Conservation (phyloP, 1,140 invertebrate species). For the Dendroctonus valens region DNA sequence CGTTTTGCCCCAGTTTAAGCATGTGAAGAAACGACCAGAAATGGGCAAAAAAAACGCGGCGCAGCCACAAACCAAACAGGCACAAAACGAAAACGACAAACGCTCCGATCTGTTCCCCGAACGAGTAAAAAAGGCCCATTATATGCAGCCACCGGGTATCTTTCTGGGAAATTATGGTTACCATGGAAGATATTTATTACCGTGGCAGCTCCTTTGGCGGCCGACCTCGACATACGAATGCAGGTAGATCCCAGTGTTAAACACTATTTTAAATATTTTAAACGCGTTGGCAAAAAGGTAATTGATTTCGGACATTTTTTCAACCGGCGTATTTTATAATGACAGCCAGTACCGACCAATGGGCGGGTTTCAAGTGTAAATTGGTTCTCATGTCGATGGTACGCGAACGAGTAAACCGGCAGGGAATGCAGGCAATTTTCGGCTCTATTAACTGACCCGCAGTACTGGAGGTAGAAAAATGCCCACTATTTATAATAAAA, state of each 20-base stretch:
- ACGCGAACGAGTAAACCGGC: too few relatives aligned
- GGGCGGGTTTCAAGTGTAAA: background rate
- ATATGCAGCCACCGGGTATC: slow-evolving; percentile 24
- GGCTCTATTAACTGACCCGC: too few relatives aligned
- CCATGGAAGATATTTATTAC: slow-evolving; percentile 23
- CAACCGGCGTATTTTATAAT: slow-evolving; percentile 11
- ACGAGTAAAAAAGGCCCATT: slow-evolving; percentile 17
- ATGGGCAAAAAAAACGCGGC: slow-evolving; percentile 3
- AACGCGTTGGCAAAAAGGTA: slow-evolving; percentile 20
- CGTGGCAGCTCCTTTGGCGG: slow-evolving; percentile 18
- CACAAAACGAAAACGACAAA: background rate
- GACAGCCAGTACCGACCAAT: slow-evolving; percentile 1
- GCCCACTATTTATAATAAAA: too few relatives aligned
- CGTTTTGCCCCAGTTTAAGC: too few relatives aligned
- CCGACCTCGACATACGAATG: slow-evolving; percentile 15
- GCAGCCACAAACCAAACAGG: slow-evolving; percentile 1
- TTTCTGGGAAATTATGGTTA: slow-evolving; percentile 22
- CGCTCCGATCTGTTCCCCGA: slow-evolving; percentile 4
- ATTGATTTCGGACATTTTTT: slow-evolving; percentile 19
- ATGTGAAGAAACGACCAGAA: background rate
- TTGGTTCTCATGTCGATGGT: background rate
- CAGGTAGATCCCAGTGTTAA: slow-evolving; percentile 23
- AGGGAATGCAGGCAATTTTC: too few relatives aligned
- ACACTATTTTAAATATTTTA: slow-evolving; percentile 28
- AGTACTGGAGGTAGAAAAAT: too few relatives aligned